These are phyloP conservation scores for Caenorhabditis uteleia DNA, from an alignment of 2,888 invertebrate genomes.

Conservation along the genomic window DNA sequence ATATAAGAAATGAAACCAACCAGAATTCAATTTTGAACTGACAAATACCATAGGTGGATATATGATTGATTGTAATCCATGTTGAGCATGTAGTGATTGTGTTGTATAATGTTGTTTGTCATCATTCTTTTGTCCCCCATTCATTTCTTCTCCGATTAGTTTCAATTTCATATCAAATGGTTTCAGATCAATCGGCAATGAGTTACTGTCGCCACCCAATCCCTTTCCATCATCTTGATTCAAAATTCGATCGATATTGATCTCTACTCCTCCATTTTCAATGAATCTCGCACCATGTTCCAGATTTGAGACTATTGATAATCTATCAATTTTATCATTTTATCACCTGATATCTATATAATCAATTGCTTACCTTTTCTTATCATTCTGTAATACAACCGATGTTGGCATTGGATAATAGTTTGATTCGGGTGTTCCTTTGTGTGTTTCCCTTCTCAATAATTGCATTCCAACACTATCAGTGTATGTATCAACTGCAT, in stretches of 20 bases:
- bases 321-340: conserved; percentile 6
- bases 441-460: conserved; percentile 34
- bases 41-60: conserved; percentile 22
- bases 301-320: conserved; percentile 28
- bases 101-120: neutral
- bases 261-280: conserved; percentile 22
- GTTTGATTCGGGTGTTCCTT: conserved; percentile 25
- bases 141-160: neutral
- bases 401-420: conserved; percentile 61
- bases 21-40: conserved; percentile 3
- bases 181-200: conserved; percentile 47
- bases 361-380: conserved; percentile 13
- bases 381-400: conserved; percentile 36
- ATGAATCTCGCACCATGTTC: conserved; percentile 33
- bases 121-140: too few species aligned
- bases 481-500: conserved; percentile 10
- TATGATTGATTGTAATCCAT: neutral
- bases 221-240: conserved; percentile 60
- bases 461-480: conserved; percentile 56
- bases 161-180: conserved; percentile 42
- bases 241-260: conserved; percentile 48
- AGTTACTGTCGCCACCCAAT: conserved; percentile 39
- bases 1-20: neutral
- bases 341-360: neutral
- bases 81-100: neutral